A percentile compares a stretch with the other conserved stretches of the same genome.
phyloP scores from a whole-genome alignment of 1,140 invertebrate species.

The Drosophila ficusphila region DNA sequence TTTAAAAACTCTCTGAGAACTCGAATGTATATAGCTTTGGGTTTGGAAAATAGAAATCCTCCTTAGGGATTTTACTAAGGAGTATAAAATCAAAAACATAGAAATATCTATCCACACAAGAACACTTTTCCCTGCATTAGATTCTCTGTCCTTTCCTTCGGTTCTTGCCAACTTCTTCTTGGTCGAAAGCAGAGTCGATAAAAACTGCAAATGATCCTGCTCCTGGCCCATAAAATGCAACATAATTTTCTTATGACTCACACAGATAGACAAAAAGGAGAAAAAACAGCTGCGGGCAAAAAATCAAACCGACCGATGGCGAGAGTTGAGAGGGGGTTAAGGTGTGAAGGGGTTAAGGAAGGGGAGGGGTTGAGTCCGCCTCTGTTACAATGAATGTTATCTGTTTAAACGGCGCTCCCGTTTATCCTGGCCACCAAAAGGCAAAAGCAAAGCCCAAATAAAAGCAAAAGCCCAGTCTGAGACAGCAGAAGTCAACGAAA shows the following conservation, averaged over 20 bases:
- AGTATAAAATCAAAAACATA: too few relatives aligned
- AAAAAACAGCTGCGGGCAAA: slow-evolving; percentile 10
- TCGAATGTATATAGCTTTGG: too few relatives aligned
- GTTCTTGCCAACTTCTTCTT: slow-evolving; percentile 42
- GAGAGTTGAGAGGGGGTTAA: slow-evolving; percentile 6
- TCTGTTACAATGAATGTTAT: slow-evolving; percentile 78
- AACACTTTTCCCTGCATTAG: not conserved
- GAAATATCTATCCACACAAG: not conserved
- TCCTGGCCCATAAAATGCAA: slow-evolving; percentile 71
- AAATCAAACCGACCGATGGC: slow-evolving; percentile 39
- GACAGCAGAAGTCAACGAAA: slow-evolving; percentile 77
- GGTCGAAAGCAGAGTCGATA: slow-evolving; percentile 52
- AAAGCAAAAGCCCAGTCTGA: slow-evolving; percentile 35
- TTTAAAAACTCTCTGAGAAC: too few relatives aligned
- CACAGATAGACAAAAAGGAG: slow-evolving; percentile 31
- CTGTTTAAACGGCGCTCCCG: slow-evolving; percentile 72
- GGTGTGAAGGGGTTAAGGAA: slow-evolving; percentile 17
- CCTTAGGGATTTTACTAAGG: too few relatives aligned
- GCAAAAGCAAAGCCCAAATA: slow-evolving; percentile 22
- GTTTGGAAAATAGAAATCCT: too few relatives aligned
- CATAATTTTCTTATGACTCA: slow-evolving; percentile 82
- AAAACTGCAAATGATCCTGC: slow-evolving; percentile 57
- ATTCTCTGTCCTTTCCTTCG: slow-evolving; percentile 8
- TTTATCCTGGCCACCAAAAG: slow-evolving; percentile 54
- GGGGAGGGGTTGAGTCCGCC: not conserved